Base-by-base conservation (phyloP, 1,140 invertebrate genomes). In the Drosophila subpulchrella region DNA sequence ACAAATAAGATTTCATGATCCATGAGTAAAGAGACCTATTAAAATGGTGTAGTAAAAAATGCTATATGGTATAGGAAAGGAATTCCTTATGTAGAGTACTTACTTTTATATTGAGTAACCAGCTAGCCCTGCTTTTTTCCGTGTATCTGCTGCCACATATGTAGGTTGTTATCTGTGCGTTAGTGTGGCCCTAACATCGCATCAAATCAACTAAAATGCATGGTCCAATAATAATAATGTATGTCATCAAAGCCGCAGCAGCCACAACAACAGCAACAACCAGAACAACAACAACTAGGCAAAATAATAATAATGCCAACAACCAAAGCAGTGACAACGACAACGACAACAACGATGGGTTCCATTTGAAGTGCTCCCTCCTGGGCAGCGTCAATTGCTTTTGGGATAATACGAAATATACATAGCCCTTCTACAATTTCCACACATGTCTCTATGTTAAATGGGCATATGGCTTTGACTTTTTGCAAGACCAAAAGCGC, bases 121-220 rank as follows among this genome's bases (percentile, higher is more conserved):
- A 15, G 10, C 2, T 20, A 17, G 17, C 3, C 4, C 3, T 6
- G 42, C n/a, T 15, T 60, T 10, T 55, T 3, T 0, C 20, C 0
- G 32, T 60, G 57, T 10, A 55, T 12, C 12, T 38, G 30, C 50
- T 34, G 53, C 24, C 27, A 39, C 17, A 38, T 63, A 20, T 59
- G 7, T 36, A 6, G 30, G 10, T 36, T 51, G 54, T 24, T 58
- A 63, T 42, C 42, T 42, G 50, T 42, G 50, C 53, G 42, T 17
- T 48, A 39, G 15, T 47, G 41, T 17, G 36, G 24, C 39, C 51
- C 30, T 17, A 39, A 48, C n/a, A 55, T 68, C 50, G 51, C 56
- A 79, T 81, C 73, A 85, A 84, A 85, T 85, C 62, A 81, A 66
- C 73, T 74, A 77, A 81, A 65, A 61, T 58, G 53, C 77, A 75